Percentiles rank a stretch among this genome's conserved stretches.
phyloP scores from a whole-genome alignment of 64 coral and sea anemone genomes.

The Catalaphyllia jardinei region DNA sequence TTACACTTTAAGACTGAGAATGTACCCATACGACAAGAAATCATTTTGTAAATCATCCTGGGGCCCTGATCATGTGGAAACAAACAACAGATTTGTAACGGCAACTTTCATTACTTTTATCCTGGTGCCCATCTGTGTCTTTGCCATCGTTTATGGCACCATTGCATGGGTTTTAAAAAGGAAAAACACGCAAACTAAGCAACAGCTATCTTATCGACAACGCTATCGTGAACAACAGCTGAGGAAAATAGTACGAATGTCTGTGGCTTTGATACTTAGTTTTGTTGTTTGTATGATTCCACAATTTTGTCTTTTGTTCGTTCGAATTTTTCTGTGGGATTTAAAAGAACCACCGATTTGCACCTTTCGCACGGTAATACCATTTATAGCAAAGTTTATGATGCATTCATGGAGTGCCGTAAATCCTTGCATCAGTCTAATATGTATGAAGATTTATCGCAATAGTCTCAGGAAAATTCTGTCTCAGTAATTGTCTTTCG shows the following conservation, averaged over 20 bases:
- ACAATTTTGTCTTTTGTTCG: neutral
- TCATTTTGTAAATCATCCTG: neutral
- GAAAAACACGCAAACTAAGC: neutral
- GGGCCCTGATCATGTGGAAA: conserved; percentile 13
- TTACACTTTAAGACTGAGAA: conserved; percentile 12
- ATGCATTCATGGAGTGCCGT: neutral
- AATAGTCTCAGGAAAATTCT: no score
- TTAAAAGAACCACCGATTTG: neutral
- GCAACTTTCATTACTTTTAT: neutral
- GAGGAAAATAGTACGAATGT: neutral
- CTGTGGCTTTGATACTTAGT: neutral
- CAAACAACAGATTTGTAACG: neutral
- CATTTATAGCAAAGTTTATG: conserved; percentile 3
- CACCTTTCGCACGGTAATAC: neutral
- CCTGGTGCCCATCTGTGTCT: neutral
- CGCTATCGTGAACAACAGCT: neutral
- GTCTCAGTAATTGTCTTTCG: no score
- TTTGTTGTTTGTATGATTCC: conserved; percentile 22
- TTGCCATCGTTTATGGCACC: neutral
- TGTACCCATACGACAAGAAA: neutral
- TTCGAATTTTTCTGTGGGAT: neutral
- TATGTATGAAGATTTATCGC: no score
- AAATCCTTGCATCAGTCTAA: conserved; percentile 12
- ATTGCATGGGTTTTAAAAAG: neutral
- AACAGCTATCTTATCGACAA: neutral